Percentiles rank a stretch among this genome's conserved stretches.
These are phyloP conservation scores for Onychomys torridus DNA, from an alignment of 2,797 vertebrate genomes.

Conservation along the genomic window DNA sequence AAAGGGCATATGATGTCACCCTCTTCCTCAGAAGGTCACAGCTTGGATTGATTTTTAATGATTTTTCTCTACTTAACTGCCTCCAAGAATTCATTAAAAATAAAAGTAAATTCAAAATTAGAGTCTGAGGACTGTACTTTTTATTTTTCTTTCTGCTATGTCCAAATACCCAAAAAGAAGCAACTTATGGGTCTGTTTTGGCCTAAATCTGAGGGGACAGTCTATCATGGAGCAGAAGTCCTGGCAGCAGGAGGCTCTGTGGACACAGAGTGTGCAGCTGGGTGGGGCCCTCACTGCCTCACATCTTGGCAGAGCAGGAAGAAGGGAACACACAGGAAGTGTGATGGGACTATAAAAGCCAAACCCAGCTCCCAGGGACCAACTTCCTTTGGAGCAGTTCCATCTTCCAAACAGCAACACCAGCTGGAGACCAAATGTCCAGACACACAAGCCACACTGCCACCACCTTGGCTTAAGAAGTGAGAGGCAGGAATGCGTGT, in stretches of 20 bases:
- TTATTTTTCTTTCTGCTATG: background rate
- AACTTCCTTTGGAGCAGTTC: background rate
- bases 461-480: slow-evolving; percentile 6
- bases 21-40: slow-evolving; percentile 75
- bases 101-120: background rate
- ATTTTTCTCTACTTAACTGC: slow-evolving; percentile 69
- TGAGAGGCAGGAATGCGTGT: background rate
- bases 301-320: background rate
- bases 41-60: slow-evolving; percentile 74
- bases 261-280: no score
- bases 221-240: background rate
- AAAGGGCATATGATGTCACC: slow-evolving; percentile 80
- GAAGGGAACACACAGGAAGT: background rate
- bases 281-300: no score
- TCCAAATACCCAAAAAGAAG: background rate
- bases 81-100: slow-evolving; percentile 61
- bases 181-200: background rate
- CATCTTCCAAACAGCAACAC: background rate
- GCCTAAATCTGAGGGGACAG: background rate
- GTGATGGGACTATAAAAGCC: background rate
- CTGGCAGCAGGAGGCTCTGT: background rate
- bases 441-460: background rate
- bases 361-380: background rate
- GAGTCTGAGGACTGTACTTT: background rate
- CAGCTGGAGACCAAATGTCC: background rate